Percentiles rank a stretch among this genome's conserved stretches.
Conservation (phyloP, 64 coral and sea anemone species). For the Exaiptasia diaphana region DNA sequence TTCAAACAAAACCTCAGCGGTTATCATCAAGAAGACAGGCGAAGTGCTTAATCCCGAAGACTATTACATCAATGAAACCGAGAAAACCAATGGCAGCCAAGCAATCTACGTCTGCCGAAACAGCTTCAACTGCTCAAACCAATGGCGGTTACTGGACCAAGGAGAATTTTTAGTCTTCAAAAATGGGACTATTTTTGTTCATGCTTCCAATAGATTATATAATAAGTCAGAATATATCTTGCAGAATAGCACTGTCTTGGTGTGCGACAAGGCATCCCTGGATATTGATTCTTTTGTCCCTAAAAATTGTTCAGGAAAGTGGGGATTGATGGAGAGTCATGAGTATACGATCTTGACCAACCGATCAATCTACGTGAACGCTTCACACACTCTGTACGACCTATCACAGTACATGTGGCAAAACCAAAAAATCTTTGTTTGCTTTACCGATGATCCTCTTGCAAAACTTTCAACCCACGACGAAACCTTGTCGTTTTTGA, state of each 20-base stretch:
- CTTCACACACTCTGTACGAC: background rate
- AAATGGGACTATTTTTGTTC: conserved; percentile 16
- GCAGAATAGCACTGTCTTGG: conserved; percentile 1
- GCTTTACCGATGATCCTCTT: too few relatives aligned
- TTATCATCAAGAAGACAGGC: background rate
- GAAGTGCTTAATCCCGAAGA: background rate
- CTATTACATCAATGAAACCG: background rate
- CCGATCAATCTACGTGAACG: background rate
- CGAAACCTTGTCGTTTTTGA: too few relatives aligned
- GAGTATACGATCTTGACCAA: background rate
- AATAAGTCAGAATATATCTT: background rate
- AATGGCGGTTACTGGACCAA: background rate
- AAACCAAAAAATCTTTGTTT: too few relatives aligned
- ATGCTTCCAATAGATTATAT: conserved; percentile 11
- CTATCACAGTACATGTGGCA: too few relatives aligned
- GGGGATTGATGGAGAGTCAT: too few relatives aligned
- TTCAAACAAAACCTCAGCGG: background rate
- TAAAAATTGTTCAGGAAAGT: too few relatives aligned
- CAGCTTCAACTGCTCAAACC: background rate
- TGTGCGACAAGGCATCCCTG: too few relatives aligned
- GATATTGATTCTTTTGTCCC: too few relatives aligned
- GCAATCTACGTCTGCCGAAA: too few relatives aligned
- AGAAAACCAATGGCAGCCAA: too few relatives aligned
- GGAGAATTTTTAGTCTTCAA: conserved; percentile 3
- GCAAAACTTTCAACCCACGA: too few relatives aligned